These are phyloP conservation scores for Oncopodura yosiiana DNA, from an alignment of 1,140 invertebrate species.

Conservation along the genomic window DNA sequence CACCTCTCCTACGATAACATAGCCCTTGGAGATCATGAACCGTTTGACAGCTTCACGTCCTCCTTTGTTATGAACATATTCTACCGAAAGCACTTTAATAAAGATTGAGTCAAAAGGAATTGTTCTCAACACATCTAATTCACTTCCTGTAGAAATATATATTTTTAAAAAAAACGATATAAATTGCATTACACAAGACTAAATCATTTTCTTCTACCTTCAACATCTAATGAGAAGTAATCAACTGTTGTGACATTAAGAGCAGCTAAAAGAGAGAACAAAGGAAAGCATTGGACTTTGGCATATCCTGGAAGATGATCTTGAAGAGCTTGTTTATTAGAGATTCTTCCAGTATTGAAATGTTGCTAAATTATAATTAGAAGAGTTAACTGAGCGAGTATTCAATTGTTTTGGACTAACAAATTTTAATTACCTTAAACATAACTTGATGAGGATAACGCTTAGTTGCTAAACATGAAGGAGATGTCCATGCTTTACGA, in stretches of 20 bases:
- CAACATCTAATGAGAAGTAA: slow-evolving; percentile 43
- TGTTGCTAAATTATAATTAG: slow-evolving; percentile 41
- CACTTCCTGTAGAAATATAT: no score
- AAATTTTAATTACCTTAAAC: background rate
- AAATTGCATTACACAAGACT: no score
- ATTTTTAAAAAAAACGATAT: no score
- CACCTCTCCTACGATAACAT: slow-evolving; percentile 39
- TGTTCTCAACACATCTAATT: slow-evolving; percentile 46
- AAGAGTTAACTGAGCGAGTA: slow-evolving; percentile 12
- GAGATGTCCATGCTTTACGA: slow-evolving; percentile 36
- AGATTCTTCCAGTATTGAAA: slow-evolving; percentile 39
- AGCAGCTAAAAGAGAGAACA: slow-evolving; percentile 44
- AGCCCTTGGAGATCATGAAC: slow-evolving; percentile 41
- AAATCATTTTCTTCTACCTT: no score
- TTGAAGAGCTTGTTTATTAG: no score
- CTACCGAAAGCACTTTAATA: slow-evolving; percentile 39
- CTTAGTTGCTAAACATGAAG: slow-evolving; percentile 36
- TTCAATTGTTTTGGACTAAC: background rate
- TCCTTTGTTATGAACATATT: slow-evolving; percentile 40
- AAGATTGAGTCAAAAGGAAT: slow-evolving; percentile 44
- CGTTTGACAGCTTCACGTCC: slow-evolving; percentile 38
- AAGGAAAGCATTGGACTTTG: slow-evolving; percentile 47
- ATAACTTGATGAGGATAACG: slow-evolving; percentile 35
- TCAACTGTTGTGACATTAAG: slow-evolving; percentile 35
- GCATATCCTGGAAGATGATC: slow-evolving; percentile 26